Percentiles rank a stretch among this genome's conserved stretches.
Evolutionary conservation across 2,113 vertebrate genomes (phyloP).

Genomic region (Centropus bengalensis): DNA sequence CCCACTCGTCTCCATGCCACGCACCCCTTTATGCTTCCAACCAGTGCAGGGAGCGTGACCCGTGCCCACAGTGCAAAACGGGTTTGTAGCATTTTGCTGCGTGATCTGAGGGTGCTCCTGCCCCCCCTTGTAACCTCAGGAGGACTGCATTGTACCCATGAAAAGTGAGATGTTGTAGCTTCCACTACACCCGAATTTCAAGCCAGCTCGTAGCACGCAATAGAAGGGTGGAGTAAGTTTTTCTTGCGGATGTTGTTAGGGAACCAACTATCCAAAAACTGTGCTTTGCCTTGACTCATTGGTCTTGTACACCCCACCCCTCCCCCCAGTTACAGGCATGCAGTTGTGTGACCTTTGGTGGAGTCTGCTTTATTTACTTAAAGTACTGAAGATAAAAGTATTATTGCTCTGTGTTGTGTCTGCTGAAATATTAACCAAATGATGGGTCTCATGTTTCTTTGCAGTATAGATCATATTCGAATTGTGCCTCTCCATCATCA

Average conservation of each 20-base stretch:
- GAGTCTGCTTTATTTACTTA: background rate
- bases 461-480: background rate
- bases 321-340: fast-evolving
- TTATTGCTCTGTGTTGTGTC: background rate
- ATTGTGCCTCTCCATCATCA: background rate
- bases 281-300: background rate
- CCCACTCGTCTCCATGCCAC: background rate
- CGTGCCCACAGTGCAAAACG: background rate
- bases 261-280: background rate
- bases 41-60: fast-evolving
- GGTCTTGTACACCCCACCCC: background rate
- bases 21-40: fast-evolving
- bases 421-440: constrained; percentile 7
- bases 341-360: background rate
- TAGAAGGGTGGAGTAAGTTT: background rate
- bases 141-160: fast-evolving
- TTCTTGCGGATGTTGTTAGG: background rate
- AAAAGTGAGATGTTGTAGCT: background rate
- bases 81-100: background rate
- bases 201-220: background rate
- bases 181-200: background rate
- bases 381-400: background rate
- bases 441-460: background rate
- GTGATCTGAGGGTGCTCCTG: background rate
- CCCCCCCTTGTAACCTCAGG: background rate